Evolutionary conservation across 2,797 vertebrate genomes (phyloP), one percentile per base, ranked within the genome.

Genomic region (Gobio occitaniae): DNA sequence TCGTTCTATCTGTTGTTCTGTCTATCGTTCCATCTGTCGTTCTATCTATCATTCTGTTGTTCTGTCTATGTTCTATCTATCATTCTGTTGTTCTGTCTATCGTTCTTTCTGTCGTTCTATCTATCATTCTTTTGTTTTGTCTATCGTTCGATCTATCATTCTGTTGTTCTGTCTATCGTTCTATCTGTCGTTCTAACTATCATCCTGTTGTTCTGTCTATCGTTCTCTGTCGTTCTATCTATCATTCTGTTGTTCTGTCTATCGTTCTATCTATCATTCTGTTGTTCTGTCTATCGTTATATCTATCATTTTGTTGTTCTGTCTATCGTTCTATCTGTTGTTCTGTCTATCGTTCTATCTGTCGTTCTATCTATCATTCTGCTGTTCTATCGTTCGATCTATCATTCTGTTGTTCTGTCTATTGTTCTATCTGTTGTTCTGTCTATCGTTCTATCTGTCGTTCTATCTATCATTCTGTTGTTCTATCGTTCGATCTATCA

Each of bases 1-100:
- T 61, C n/a, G 0, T 1, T 11, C 1, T n/a, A 0, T 59, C 21
- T 59, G 2, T 19, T 0, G 0, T 0, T 61, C n/a, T 61, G 2
- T 61, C 10, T 59, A 11, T 59, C 32, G 32, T 32, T 32, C 32
- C 2, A 1, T 2, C 8, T 3, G 0, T 61, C n/a, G 0, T 1
- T 11, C 1, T 11, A 0, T 59, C 21, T 59, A 11, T 59, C 47
- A 13, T 48, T 52, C 6, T 52, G 1, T 32, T 32, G 32, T 32
- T 56, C 54, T 10, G 0, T 21, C 3, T 56, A 0, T 61, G 1
- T 0, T 61, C 8, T 13, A 1, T 61, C 11, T n/a, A n/a, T n/a
- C n/a, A n/a, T n/a, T n/a, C n/a, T 25, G 1, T 13, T 3, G 1
- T 16, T 59, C 3, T n/a, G 1, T 32, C 32, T 32, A 2, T 16